These are phyloP conservation scores for Spheniscus mendiculus DNA, from an alignment of 2,113 vertebrate species.

Conservation along the genomic window DNA sequence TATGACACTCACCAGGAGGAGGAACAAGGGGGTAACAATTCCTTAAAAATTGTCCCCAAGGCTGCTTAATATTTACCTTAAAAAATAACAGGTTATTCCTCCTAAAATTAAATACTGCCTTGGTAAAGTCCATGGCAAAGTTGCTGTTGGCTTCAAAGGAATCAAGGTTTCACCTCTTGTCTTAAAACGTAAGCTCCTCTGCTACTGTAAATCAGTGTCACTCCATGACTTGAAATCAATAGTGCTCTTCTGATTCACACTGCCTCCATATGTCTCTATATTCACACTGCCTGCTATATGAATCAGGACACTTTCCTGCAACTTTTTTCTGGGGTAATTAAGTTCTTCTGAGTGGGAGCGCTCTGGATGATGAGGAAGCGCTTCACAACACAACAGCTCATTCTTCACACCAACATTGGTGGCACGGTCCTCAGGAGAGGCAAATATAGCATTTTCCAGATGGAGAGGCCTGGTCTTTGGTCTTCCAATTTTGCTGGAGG, in stretches of 20 bases:
- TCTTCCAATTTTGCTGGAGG: background rate
- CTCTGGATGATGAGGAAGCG: background rate
- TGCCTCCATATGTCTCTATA: background rate
- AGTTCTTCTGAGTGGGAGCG: background rate
- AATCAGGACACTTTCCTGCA: background rate
- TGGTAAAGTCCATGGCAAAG: background rate
- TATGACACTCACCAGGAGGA: background rate
- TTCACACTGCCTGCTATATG: background rate
- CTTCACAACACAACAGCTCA: background rate
- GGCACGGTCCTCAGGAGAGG: background rate
- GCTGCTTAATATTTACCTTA: background rate
- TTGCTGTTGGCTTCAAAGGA: background rate
- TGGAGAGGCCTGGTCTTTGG: background rate
- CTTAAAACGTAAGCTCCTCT: background rate
- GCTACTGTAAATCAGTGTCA: background rate
- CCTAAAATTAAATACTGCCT: background rate
- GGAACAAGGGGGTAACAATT: background rate
- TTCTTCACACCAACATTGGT: background rate
- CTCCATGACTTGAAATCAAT: background rate
- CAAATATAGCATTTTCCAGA: background rate
- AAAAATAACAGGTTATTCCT: background rate
- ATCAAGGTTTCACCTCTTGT: background rate
- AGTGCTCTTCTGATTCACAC: background rate
- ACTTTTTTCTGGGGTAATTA: background rate
- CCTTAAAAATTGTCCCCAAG: background rate